Base-by-base conservation (phyloP, 2,113 vertebrate species). In the Microcebus jonahi region DNA sequence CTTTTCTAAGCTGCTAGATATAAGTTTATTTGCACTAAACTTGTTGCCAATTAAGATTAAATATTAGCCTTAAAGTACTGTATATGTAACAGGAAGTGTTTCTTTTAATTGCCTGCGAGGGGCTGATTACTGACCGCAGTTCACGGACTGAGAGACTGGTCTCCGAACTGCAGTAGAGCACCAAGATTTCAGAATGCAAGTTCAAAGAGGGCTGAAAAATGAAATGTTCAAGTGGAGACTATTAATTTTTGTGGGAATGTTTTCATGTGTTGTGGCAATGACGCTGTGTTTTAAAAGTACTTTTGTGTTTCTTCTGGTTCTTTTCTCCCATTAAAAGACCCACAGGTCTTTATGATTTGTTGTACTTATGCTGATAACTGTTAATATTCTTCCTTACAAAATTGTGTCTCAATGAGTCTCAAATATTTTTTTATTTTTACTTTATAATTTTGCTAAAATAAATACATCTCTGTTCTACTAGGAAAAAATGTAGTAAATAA, bases 1-100 rank as follows among this genome's bases (percentile, higher is more conserved):
- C n/a, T 96, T 91, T 91, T 75, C 86, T 68, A 39, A 94, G 91
- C 98, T 97, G 97, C 96, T 98, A 98, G 83, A 39, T 71, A 71
- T 82, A 86, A 93, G 55, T 93, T 93, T 84, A 89, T 96, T 97
- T 98, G 95, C 97, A 96, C 97, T 96, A 88, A 89, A 80, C 57
- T 89, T 91, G 25, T 88, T 95, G 89, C 96, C 95, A 97, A 88
- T 95, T 81, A 90, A 80, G 77, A 97, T 96, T 91, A 95, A 93
- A 90, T 92, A 91, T 91, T 97, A 97, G 92, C 94, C 95, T 94
- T 73, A 39, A 90, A 96, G 90, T 90, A 67, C 89, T 97, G 21
- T 96, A 18, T 95, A 73, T 83, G 48, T 93, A 81, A 90, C 92
- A 63, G 90, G n/a, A 96, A 95, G 70, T 79, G 55, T 21, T 83